Evolutionary conservation across 2,797 vertebrate genomes (phyloP).

Genomic region (Anolis apletophallus): DNA sequence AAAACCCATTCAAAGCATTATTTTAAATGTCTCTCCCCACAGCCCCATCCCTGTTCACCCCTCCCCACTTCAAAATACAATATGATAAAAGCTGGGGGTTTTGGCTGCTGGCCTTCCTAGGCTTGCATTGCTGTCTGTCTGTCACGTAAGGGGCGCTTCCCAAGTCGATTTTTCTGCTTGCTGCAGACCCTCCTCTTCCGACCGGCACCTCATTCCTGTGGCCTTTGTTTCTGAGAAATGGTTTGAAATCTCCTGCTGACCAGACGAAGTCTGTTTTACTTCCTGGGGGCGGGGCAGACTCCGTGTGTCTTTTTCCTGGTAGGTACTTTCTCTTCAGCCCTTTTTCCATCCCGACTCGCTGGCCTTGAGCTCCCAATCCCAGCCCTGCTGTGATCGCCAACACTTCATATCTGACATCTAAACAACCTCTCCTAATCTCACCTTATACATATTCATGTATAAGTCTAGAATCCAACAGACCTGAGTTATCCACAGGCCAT

Average conservation of each 20-base stretch:
- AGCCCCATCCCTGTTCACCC: neutral
- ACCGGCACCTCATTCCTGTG: constrained; percentile 98
- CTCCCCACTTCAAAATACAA: neutral
- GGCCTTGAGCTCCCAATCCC: neutral
- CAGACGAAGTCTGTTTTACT: constrained; percentile 87
- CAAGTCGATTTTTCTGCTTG: constrained; percentile 72
- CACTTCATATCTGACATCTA: too few species aligned
- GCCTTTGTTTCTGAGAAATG: constrained; percentile 99
- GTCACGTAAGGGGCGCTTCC: constrained; percentile 31
- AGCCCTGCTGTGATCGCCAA: neutral
- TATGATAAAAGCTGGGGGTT: constrained; percentile 13
- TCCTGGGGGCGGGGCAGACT: constrained; percentile 87
- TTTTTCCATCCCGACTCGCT: neutral
- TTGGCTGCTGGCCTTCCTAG: constrained; percentile 35
- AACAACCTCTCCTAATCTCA: too few species aligned
- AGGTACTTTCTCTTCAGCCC: constrained; percentile 71
- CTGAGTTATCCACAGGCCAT: too few species aligned
- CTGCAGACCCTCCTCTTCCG: constrained; percentile 93
- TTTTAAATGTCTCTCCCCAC: neutral
- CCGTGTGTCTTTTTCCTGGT: constrained; percentile 89
- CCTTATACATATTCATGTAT: too few species aligned
- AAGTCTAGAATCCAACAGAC: too few species aligned
- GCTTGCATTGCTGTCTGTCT: constrained; percentile 40
- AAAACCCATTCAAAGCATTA: neutral
- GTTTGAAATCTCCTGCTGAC: constrained; percentile 99